Conservation (phyloP, 2,797 vertebrate species). For the Enteromius afrohamiltoni region DNA sequence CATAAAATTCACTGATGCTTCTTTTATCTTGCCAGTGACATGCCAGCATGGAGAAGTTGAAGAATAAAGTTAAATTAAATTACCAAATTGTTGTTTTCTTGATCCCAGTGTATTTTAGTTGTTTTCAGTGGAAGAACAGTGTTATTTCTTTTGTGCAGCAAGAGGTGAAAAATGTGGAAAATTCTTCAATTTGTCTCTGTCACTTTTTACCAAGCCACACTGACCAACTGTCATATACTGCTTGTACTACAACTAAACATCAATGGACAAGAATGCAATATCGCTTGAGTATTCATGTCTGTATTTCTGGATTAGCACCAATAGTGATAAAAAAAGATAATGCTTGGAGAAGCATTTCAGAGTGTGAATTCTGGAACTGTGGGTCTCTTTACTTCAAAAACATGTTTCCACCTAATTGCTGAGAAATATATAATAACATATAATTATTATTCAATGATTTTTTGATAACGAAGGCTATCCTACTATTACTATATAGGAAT, state of each 20-base stretch:
- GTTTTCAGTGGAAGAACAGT: background rate
- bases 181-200: background rate
- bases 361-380: background rate
- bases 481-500: background rate
- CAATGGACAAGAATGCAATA: background rate
- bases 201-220: background rate
- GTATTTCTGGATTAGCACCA: background rate
- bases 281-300: background rate
- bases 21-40: background rate
- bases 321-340: background rate
- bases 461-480: background rate
- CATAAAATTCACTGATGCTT: background rate
- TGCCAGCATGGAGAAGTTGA: background rate
- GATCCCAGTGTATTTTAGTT: background rate
- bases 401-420: background rate
- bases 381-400: background rate
- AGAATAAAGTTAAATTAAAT: too few species aligned
- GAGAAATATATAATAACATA: background rate
- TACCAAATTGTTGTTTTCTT: background rate
- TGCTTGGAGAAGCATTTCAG: background rate
- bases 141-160: background rate
- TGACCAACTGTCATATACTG: background rate
- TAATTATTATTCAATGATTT: background rate
- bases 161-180: background rate
- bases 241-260: background rate